These are phyloP conservation scores for Pteria penguin DNA, from an alignment of 2,888 invertebrate species.

Conservation along the genomic window DNA sequence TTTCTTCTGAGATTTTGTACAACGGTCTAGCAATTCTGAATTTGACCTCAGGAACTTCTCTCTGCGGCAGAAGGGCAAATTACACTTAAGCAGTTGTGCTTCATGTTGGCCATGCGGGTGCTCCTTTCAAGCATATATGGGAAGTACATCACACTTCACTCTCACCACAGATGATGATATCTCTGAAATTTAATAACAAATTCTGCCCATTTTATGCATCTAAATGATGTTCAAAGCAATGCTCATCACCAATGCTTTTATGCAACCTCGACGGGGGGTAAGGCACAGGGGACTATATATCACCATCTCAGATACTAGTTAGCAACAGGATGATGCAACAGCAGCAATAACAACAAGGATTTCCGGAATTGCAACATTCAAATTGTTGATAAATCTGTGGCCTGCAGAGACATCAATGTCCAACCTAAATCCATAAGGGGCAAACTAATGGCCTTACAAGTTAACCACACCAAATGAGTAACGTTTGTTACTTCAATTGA, in stretches of 20 bases:
- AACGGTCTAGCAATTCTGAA: not conserved
- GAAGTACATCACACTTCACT: conserved; percentile 1
- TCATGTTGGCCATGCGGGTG: conserved; percentile 1
- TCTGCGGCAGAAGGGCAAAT: not conserved
- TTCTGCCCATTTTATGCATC: too few relatives aligned
- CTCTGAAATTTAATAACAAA: not conserved
- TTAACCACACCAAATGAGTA: not conserved
- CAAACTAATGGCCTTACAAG: not conserved
- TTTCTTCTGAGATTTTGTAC: not conserved
- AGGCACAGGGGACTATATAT: too few relatives aligned
- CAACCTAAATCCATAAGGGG: not conserved
- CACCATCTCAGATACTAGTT: too few relatives aligned
- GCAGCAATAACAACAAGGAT: too few relatives aligned
- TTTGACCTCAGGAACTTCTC: not conserved
- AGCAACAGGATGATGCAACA: too few relatives aligned
- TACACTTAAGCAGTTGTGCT: not conserved
- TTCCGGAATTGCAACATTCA: too few relatives aligned
- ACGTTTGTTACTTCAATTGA: too few relatives aligned
- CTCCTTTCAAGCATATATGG: not conserved
- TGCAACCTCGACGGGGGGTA: too few relatives aligned
- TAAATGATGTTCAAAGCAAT: too few relatives aligned
- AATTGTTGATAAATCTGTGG: too few relatives aligned
- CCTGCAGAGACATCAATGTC: not conserved
- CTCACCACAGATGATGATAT: not conserved
- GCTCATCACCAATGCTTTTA: too few relatives aligned